These are phyloP conservation scores for Meandrina meandrites DNA, from an alignment of 92 coral and sea anemone species.

Conservation along the genomic window DNA sequence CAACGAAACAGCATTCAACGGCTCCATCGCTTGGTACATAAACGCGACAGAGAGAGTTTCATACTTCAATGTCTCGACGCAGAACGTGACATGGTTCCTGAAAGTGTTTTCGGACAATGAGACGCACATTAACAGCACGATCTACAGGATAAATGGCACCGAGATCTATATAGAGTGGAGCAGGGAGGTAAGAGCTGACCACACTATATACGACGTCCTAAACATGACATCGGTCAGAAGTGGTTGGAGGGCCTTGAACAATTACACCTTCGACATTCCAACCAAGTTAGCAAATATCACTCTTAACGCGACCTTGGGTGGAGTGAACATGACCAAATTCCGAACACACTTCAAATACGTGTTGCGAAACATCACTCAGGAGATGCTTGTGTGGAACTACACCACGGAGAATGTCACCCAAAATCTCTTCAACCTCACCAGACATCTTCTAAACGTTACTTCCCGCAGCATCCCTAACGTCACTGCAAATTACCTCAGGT, in stretches of 20 bases:
- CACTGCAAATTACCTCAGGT: constrained; percentile 42
- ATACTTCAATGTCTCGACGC: constrained; percentile 38
- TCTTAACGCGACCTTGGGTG: constrained; percentile 53
- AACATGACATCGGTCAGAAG: constrained; percentile 52
- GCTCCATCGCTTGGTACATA: constrained; percentile 59
- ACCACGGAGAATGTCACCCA: constrained; percentile 49
- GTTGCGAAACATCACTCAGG: constrained; percentile 56
- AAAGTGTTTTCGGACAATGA: constrained; percentile 55
- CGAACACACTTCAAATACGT: constrained; percentile 58
- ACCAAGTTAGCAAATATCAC: constrained; percentile 70
- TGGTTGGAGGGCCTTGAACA: constrained; percentile 55
- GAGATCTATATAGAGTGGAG: constrained; percentile 58
- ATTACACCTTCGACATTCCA: constrained; percentile 56
- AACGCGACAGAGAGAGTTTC: constrained; percentile 56
- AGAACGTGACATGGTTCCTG: constrained; percentile 56
- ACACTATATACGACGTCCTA: constrained; percentile 12
- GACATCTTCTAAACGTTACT: constrained; percentile 58
- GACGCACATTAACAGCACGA: constrained; percentile 54
- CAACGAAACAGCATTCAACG: constrained; percentile 62
- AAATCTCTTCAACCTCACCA: constrained; percentile 54
- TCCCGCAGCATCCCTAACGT: constrained; percentile 63
- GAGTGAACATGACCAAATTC: constrained; percentile 52
- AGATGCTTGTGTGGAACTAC: constrained; percentile 56
- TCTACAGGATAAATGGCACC: constrained; percentile 58
- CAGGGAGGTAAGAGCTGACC: constrained; percentile 49